Conservation (phyloP, 2,797 vertebrate genomes). For the Muraenolepis orangiensis region DNA sequence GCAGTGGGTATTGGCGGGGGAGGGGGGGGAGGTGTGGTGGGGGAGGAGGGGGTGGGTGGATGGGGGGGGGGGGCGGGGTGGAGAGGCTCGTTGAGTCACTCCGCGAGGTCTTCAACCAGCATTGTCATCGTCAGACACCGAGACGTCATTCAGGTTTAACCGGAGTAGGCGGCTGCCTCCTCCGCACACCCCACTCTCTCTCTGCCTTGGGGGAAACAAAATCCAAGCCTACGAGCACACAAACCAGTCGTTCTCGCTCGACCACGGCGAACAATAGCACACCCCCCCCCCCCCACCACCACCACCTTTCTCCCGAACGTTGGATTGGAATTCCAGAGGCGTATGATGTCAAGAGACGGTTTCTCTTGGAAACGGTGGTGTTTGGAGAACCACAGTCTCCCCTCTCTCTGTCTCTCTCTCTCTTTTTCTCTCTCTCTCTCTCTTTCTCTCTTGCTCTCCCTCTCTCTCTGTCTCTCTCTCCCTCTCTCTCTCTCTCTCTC, state of each 20-base stretch:
- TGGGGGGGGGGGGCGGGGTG: neutral
- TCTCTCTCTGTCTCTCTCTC: neutral
- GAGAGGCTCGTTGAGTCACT: neutral
- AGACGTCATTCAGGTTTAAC: slow-evolving; percentile 42
- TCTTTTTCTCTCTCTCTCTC: neutral
- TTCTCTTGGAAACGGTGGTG: neutral
- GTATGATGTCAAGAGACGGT: slow-evolving; percentile 32
- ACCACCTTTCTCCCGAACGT: neutral
- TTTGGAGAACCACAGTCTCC: neutral
- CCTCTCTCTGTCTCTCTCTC: neutral
- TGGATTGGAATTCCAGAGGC: slow-evolving; percentile 37
- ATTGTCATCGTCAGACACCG: neutral
- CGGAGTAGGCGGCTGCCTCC: neutral
- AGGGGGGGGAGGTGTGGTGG: neutral
- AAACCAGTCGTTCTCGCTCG: slow-evolving; percentile 48
- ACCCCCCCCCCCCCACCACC: slow-evolving; percentile 10
- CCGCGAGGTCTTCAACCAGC: neutral
- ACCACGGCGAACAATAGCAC: slow-evolving; percentile 32
- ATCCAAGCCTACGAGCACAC: too few relatives aligned
- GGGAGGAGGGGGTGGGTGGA: too few relatives aligned
- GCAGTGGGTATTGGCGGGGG: neutral
- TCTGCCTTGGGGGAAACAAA: neutral
- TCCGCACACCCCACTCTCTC: neutral
- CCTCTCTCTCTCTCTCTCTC: neutral
- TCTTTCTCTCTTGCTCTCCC: neutral